phyloP scores from a whole-genome alignment of 2,888 invertebrate species.

The Scrobipalpa costella region DNA sequence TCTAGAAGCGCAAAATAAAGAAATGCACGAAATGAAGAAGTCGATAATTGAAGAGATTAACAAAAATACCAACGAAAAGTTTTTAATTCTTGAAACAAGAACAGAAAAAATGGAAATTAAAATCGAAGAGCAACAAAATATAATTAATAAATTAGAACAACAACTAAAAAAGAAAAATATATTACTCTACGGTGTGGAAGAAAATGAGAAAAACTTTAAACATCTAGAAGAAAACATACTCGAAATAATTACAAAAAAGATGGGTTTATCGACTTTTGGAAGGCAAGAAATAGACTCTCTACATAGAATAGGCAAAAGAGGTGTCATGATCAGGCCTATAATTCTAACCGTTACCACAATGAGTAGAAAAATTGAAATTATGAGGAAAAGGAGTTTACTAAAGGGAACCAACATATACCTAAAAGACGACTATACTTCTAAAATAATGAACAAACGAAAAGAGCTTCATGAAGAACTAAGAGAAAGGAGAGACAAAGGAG shows the following conservation, averaged over 20 bases:
- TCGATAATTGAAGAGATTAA: background rate
- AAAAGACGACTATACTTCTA: background rate
- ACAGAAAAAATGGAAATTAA: background rate
- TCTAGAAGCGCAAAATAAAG: too few species aligned
- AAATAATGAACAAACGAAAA: too few species aligned
- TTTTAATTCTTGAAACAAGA: background rate
- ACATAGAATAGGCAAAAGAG: background rate
- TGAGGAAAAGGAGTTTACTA: background rate
- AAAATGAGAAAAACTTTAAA: background rate
- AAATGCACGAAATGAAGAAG: background rate
- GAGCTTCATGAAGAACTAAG: background rate
- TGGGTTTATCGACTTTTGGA: too few species aligned
- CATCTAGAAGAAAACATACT: background rate
- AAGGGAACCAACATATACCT: background rate
- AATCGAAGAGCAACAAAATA: background rate
- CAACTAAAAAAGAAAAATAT: background rate
- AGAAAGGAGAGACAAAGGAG: background rate
- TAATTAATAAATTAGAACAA: background rate
- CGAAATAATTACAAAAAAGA: background rate
- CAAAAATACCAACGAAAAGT: background rate
- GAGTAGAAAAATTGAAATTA: background rate
- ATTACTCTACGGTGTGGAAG: background rate
- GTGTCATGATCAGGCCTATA: too few species aligned
- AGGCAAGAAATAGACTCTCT: background rate
- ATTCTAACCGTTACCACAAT: too few species aligned